Conservation (phyloP, 2,888 invertebrate species). For the Ischnus inquisitorius region DNA sequence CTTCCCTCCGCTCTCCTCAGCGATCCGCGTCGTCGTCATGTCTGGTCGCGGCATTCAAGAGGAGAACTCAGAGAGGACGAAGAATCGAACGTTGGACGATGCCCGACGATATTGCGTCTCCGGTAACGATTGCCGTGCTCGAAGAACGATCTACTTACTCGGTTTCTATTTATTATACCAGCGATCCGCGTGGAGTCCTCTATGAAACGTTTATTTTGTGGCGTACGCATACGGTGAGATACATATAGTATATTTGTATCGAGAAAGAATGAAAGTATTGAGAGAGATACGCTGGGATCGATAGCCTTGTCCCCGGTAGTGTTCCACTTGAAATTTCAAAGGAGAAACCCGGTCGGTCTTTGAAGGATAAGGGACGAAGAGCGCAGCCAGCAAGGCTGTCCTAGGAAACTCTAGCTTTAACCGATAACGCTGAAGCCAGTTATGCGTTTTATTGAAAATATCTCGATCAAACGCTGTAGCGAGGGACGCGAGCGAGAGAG, state of each 20-base stretch:
- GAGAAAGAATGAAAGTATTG: background rate
- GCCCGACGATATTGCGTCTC: background rate
- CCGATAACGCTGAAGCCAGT: conserved; percentile 57
- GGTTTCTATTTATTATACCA: background rate
- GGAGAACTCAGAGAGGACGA: conserved; percentile 62
- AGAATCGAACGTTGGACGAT: conserved; percentile 8
- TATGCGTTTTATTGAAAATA: conserved; percentile 69
- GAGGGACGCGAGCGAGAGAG: background rate
- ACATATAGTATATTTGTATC: background rate
- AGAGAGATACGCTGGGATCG: conserved; percentile 45
- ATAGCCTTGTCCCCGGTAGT: conserved; percentile 40
- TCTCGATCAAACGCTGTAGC: conserved; percentile 46
- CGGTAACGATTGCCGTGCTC: background rate
- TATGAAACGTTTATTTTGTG: background rate
- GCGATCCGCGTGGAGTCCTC: background rate
- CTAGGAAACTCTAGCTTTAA: conserved; percentile 17
- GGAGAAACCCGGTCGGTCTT: conserved; percentile 60
- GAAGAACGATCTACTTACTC: background rate
- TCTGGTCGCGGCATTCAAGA: conserved; percentile 41
- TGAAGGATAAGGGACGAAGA: conserved; percentile 51
- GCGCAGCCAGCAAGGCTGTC: background rate
- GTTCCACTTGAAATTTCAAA: conserved; percentile 67
- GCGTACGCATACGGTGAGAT: background rate
- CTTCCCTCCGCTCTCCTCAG: background rate
- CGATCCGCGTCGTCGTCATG: conserved; percentile 26